Conservation (phyloP, 37 sponge, comb jelly and placozoan genomes). For the Dysidea cf. avara region DNA sequence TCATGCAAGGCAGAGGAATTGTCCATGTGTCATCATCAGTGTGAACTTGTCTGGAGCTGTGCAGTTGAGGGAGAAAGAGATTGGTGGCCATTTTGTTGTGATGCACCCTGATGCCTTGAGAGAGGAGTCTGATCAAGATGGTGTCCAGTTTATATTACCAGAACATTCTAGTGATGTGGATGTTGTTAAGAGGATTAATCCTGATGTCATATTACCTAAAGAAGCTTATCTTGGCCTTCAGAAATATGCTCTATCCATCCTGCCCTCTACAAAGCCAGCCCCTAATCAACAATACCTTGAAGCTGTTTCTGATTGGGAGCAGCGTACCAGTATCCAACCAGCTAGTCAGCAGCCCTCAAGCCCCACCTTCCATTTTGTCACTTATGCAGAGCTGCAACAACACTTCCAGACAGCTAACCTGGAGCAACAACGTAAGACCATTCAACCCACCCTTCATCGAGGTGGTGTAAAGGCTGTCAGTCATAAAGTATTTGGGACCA, state of each 20-base stretch:
- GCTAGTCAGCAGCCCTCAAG: background rate
- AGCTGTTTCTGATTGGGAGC: constrained; percentile 49
- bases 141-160: background rate
- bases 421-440: constrained; percentile 17
- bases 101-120: constrained; percentile 4
- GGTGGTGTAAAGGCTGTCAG: constrained; percentile 13
- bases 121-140: background rate
- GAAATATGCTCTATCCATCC: constrained; percentile 15
- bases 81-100: constrained; percentile 28
- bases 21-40: constrained; percentile 60
- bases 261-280: background rate
- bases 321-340: constrained; percentile 42
- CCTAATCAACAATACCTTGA: constrained; percentile 12
- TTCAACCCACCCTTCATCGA: constrained; percentile 24
- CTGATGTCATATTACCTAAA: constrained; percentile 17
- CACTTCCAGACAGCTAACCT: constrained; percentile 57
- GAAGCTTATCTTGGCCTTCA: constrained; percentile 27
- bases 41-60: constrained; percentile 53
- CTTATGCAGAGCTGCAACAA: constrained; percentile 53
- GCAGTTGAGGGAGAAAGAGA: constrained; percentile 42
- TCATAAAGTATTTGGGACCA: constrained; percentile 34
- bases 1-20: constrained; percentile 40
- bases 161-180: background rate
- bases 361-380: constrained; percentile 5
- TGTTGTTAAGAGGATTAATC: constrained; percentile 24